A percentile compares a stretch with the other conserved stretches of the same genome.
phyloP scores from a whole-genome alignment of 2,888 invertebrate species.

The Ephialtes manifestator region DNA sequence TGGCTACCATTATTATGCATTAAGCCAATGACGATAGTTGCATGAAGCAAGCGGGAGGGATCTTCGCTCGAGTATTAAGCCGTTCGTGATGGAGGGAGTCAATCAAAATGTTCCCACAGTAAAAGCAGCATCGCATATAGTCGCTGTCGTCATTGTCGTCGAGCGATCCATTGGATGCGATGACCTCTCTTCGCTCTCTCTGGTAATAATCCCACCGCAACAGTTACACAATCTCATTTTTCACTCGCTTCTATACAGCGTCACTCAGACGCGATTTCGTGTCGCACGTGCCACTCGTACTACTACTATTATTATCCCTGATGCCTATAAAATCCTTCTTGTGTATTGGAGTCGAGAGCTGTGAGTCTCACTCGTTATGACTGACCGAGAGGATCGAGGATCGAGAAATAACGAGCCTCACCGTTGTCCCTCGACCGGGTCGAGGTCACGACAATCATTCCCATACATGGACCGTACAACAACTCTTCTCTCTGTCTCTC shows the following conservation, averaged over 20 bases:
- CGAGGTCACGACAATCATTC: slow-evolving; percentile 69
- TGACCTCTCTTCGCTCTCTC: slow-evolving; percentile 55
- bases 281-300: slow-evolving; percentile 60
- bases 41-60: slow-evolving; percentile 37
- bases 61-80: slow-evolving; percentile 46
- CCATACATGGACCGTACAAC: slow-evolving; percentile 62
- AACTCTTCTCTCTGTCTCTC: slow-evolving; percentile 29
- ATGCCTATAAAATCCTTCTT: slow-evolving; percentile 12
- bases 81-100: slow-evolving; percentile 59
- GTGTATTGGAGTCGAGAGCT: slow-evolving; percentile 14
- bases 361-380: slow-evolving; percentile 45
- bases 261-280: slow-evolving; percentile 54
- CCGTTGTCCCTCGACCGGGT: slow-evolving; percentile 69
- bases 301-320: slow-evolving; percentile 14
- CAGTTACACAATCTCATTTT: slow-evolving; percentile 65
- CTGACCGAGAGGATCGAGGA: slow-evolving; percentile 61
- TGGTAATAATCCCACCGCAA: slow-evolving; percentile 61
- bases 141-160: slow-evolving; percentile 48
- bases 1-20: slow-evolving; percentile 64
- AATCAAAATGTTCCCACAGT: slow-evolving; percentile 66
- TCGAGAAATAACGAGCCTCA: slow-evolving; percentile 68
- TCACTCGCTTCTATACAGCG: slow-evolving; percentile 10
- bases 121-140: slow-evolving; percentile 28
- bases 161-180: slow-evolving; percentile 52
- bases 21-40: slow-evolving; percentile 50